Percentiles rank a stretch among this genome's conserved stretches.
Conservation (phyloP, 2,113 vertebrate genomes). For the Hemichromis elongatus region DNA sequence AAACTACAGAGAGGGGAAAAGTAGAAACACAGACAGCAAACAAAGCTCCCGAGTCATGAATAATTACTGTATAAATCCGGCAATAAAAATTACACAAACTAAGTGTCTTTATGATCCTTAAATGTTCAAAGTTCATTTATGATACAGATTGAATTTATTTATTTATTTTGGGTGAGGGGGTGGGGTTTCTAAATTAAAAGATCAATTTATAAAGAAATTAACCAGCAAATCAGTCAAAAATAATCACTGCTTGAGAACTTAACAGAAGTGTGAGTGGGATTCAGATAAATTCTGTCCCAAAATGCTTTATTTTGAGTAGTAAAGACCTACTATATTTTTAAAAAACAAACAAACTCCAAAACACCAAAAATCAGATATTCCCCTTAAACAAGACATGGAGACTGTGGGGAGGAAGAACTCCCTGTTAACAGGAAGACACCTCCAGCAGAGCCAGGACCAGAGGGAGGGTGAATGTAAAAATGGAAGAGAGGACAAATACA, state of each 20-base stretch:
- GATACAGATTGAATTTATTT: background rate
- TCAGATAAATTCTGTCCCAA: background rate
- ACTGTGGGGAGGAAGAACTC: background rate
- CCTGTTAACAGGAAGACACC: background rate
- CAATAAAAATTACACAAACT: background rate
- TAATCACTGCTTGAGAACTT: background rate
- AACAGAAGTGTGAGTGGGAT: background rate
- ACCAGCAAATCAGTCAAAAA: background rate
- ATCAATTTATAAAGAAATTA: background rate
- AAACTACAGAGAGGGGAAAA: background rate
- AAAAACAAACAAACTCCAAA: rapidly evolving
- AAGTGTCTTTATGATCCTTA: background rate
- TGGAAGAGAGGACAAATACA: background rate
- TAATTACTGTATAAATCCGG: background rate
- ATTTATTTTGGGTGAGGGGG: background rate
- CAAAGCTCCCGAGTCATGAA: background rate
- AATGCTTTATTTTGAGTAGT: background rate
- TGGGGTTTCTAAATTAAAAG: background rate
- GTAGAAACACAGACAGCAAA: background rate
- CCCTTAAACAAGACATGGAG: background rate
- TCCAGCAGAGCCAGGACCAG: background rate
- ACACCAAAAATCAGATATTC: background rate
- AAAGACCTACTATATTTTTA: background rate
- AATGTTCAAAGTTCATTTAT: background rate
- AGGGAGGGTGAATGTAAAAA: background rate